Base-by-base conservation (phyloP, 2,113 vertebrate species). In the Diphyllodes magnificus region DNA sequence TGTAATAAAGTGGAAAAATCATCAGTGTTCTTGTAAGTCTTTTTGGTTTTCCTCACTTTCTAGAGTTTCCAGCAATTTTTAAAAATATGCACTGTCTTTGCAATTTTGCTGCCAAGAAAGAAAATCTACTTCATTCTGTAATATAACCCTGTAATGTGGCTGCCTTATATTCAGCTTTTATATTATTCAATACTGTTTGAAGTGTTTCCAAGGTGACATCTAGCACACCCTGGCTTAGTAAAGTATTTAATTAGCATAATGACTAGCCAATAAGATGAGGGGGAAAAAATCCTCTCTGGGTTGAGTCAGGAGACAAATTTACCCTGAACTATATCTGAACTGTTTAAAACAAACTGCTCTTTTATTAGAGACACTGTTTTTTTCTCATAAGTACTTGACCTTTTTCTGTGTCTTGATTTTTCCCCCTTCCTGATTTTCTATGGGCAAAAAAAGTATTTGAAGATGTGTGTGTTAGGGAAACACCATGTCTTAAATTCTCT, bases 181-280 rank as follows among this genome's bases (percentile, higher is more conserved):
- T 90, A 90, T 91, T 95, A 85, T 59, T 94, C 80, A 84, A 10
- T 84, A 51, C 25, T 53, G 8, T 95, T 95, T 96, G 91, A 97
- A 96, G 81, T 76, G 33, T 92, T 96, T 96, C 95, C 95, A 95
- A 94, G 81, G 75, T 94, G 95, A 95, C 93, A 94, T 96, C 82
- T 86, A 92, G 51, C 81, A 90, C 50, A 96, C 47, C 47, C 69
- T 92, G 82, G 82, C 80, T 86, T 93, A 85, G 79, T 53, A 83
- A 95, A 93, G 68, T 94, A 86, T 94, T 97, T 98, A 97, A 97
- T 97, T 97, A 97, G 84, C 92, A 71, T 95, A 95, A 96, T 92
- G 94, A 93, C 83, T 88, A 93, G 50, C 80, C 89, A 89, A 47
- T 71, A 89, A 95, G 94, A 91, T 82, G 91, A 92, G 63, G 47